These are phyloP conservation scores for Spermophilus dauricus DNA, from an alignment of 2,113 vertebrate species.

Conservation along the genomic window DNA sequence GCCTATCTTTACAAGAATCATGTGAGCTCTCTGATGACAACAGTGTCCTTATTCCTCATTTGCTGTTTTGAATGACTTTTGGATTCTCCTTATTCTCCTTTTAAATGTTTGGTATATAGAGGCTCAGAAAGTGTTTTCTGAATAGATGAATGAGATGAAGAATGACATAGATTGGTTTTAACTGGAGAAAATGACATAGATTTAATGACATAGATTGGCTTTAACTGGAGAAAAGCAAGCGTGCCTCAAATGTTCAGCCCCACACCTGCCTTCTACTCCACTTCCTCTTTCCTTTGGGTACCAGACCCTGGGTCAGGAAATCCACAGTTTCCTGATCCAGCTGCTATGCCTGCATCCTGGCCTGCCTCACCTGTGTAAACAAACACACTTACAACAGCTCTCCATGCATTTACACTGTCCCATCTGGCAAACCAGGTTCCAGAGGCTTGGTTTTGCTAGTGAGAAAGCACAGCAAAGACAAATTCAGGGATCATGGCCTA, in stretches of 20 bases:
- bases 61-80: conserved; percentile 29
- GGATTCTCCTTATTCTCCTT: not conserved
- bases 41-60: not conserved
- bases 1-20: not conserved
- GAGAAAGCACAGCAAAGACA: not conserved
- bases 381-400: not conserved
- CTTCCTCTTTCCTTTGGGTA: not conserved
- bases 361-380: conserved; percentile 34
- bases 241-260: not conserved
- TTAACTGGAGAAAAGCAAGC: not conserved
- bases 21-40: not conserved
- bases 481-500: not conserved
- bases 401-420: not conserved
- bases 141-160: not conserved
- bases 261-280: not conserved
- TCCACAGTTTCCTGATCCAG: not conserved
- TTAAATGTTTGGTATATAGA: not conserved
- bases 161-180: not conserved
- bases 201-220: not conserved
- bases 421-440: not conserved
- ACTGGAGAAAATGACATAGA: not conserved
- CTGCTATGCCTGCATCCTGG: not conserved
- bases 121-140: not conserved
- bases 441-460: conserved; percentile 5
- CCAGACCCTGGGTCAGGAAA: not conserved